Percentiles rank a stretch among this genome's conserved stretches.
Evolutionary conservation across 2,113 vertebrate species (phyloP).

Genomic region (Hippolais icterina): DNA sequence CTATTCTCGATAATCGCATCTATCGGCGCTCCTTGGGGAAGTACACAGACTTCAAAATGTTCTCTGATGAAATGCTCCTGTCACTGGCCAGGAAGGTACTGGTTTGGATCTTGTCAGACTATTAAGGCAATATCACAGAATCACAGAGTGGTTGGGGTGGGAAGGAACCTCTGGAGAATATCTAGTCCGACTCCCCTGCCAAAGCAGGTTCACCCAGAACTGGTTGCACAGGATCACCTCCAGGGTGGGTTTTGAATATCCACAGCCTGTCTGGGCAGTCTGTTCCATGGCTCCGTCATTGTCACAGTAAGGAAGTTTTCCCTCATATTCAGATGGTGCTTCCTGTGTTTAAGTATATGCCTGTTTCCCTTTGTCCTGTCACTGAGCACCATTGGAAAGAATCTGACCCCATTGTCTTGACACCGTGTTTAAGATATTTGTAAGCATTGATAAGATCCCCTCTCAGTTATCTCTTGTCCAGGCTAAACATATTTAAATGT

Average conservation of each 20-base stretch:
- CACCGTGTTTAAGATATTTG: not conserved
- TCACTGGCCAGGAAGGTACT: constrained; percentile 89
- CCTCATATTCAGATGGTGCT: not conserved
- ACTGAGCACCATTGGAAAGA: not conserved
- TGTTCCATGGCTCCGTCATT: not conserved
- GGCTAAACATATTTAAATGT: not conserved
- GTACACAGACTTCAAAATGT: constrained; percentile 98
- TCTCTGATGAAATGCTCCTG: constrained; percentile 92
- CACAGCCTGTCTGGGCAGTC: not conserved
- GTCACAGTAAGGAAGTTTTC: not conserved
- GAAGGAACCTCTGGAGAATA: not conserved
- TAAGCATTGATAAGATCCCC: not conserved
- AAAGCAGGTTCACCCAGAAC: not conserved
- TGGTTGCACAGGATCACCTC: not conserved
- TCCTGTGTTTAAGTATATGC: not conserved
- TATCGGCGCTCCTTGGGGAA: constrained; percentile 87
- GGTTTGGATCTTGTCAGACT: not conserved
- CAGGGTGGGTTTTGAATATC: not conserved
- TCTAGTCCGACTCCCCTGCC: not conserved
- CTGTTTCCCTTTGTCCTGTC: not conserved
- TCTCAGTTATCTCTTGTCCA: not conserved
- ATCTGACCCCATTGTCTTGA: not conserved
- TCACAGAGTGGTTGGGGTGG: not conserved
- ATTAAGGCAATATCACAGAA: not conserved
- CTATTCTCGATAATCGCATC: constrained; percentile 81